Evolutionary conservation across 2,113 vertebrate species (phyloP), one percentile per base, ranked within the genome.

Genomic region (Hippocampus mohnikei): DNA sequence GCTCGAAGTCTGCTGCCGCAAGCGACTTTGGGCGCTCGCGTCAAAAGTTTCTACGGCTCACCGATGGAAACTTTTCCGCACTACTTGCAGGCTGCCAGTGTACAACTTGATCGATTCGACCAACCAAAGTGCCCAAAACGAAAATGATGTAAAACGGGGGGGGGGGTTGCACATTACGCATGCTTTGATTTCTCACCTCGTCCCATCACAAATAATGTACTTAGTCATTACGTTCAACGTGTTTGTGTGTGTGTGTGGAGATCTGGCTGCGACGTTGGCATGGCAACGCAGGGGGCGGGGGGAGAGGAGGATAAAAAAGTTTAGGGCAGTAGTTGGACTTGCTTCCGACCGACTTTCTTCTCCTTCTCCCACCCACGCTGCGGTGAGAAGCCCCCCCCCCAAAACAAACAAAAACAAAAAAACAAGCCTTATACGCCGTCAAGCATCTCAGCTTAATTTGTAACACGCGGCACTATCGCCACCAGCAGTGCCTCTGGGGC

Each of bases 181-280:
- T 71, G 74, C 63, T 79, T 78, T 59, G 66, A 73, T 78, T 75
- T 58, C 77, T 66, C 69, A 74, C 74, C 74, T 71, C n/a, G 65
- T 78, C 68, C 50, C 74, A 27, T 67, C 63, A 21, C 71, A 77
- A 77, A 74, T 80, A 42, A 84, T 83, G 83, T 72, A 74, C 74
- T 79, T 72, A 59, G 79, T 29, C 58, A 75, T 79, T 83, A 68
- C 65, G 66, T 72, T n/a, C 16, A 61, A 53, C 74, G 41, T 3
- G 40, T 62, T 18, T 67, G 40, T 62, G 33, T 68, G 40, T 62
- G 33, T 67, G 40, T 62, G 33, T 68, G 5, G 33, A 23, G 33
- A 69, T 76, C 70, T 70, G 66, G 67, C 72, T 71, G 74, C 64
- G 69, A 73, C 60, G 84, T 88, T 88, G 76, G 81, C 73, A 83